phyloP scores from a whole-genome alignment of 2,113 vertebrate species.

The Sinosuthora webbiana region DNA sequence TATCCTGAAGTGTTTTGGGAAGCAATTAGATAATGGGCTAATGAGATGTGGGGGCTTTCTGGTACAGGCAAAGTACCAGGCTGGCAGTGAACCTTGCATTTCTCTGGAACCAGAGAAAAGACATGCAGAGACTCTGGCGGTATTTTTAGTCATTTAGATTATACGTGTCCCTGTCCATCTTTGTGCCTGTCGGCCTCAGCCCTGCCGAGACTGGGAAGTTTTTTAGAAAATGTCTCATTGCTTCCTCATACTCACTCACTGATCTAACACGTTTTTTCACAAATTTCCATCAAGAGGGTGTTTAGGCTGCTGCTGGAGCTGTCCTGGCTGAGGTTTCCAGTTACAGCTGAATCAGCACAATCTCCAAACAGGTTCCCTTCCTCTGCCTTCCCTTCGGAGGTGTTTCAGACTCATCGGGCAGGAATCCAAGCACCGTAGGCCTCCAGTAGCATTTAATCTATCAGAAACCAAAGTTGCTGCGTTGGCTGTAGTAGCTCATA shows the following conservation, averaged over 20 bases:
- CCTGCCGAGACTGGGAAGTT: background rate
- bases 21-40: background rate
- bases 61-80: background rate
- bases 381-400: background rate
- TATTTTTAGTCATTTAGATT: background rate
- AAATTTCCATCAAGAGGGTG: background rate
- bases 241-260: background rate
- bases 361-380: background rate
- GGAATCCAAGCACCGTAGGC: background rate
- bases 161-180: background rate
- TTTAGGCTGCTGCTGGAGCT: background rate
- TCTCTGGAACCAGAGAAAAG: background rate
- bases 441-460: background rate
- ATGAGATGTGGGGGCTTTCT: background rate
- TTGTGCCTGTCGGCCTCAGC: background rate
- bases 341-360: background rate
- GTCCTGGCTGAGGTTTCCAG: background rate
- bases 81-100: background rate
- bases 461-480: conserved; percentile 5
- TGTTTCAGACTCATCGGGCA: background rate
- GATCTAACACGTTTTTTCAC: background rate
- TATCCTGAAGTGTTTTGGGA: conserved; percentile 21
- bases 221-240: background rate
- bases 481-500: conserved; percentile 14
- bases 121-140: background rate